Base-by-base conservation (phyloP, 2,888 invertebrate species). In the Tipula confusa region DNA sequence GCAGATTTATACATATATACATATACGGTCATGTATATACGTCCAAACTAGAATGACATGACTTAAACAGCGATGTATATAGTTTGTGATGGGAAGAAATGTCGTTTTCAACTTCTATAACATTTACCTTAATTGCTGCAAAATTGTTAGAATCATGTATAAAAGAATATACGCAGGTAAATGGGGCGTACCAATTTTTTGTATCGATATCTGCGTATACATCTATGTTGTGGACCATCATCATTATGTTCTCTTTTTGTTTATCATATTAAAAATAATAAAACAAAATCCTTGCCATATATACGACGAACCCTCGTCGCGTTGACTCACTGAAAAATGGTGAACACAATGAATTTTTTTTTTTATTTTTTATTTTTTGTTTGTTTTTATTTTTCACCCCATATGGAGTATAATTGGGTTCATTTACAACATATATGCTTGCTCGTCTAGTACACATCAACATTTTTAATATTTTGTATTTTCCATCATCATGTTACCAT, bases 401-500 rank as follows among this genome's bases (percentile, higher is more conserved):
- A 64, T 64, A 64, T 64, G 64, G 64, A 64, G 64, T 64, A 18
- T 24, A 64, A 64, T 64, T 64, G 64, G 64, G 24, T 64, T 64
- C 64, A 64, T 64, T 64, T 64, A 64, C 64, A 64, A 64, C 64
- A 24, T 64, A 24, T 24, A 43, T 7, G 6, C n/a, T n/a, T 64
- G 24, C 64, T 64, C 24, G 64, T 64, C 7, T 24, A 7, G 18
- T 6, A 15, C 18, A 15, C 48, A 7, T 18, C 2, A 48, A 48
- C 15, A 24, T 24, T 64, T 64, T 64, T 33, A 33, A 33, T 15
- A n/a, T 38, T 43, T n/a, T 43, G 1, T 24, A 48, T 15, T 64
- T 43, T 64, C 64, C 64, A 64, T 64, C 64, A 64, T 64, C 24
- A 64, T 64, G 64, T 24, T 64, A 64, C 64, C 64, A 64, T 64